These are phyloP conservation scores for Theodoxus fluviatilis DNA, from an alignment of 2,888 invertebrate genomes.

Conservation along the genomic window DNA sequence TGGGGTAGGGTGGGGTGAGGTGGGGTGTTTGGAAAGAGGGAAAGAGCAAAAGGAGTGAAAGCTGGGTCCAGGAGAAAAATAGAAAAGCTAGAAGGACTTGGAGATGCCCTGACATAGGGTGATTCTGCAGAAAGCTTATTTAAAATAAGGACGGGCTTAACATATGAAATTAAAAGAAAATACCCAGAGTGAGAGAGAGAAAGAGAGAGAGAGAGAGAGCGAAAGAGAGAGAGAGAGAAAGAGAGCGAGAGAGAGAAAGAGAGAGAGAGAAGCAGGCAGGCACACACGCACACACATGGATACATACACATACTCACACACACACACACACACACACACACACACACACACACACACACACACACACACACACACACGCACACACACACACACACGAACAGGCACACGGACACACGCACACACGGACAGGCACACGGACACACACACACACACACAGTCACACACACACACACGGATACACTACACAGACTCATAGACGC, in stretches of 20 bases:
- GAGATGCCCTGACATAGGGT: no score
- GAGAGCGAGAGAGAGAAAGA: slow-evolving; percentile 10
- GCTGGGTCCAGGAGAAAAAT: no score
- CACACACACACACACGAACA: slow-evolving; percentile 4
- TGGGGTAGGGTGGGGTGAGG: no score
- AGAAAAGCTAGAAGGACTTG: no score
- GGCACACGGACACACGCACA: neutral
- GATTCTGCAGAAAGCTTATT: no score
- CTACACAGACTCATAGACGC: slow-evolving; percentile 11
- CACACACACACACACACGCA: slow-evolving; percentile 2
- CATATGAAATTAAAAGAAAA: no score
- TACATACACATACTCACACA: slow-evolving; percentile 4
- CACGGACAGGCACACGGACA: slow-evolving; percentile 3
- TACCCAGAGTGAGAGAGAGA: neutral
- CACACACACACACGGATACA: slow-evolving; percentile 3
- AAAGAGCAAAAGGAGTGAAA: no score
- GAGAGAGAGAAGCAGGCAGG: slow-evolving; percentile 2
- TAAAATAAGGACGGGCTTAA: no score
- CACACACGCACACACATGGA: neutral
- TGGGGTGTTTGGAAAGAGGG: no score
- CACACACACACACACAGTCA: slow-evolving; percentile 13
- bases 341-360: neutral
- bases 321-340: slow-evolving; percentile 8
- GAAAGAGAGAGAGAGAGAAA: slow-evolving; percentile 10
- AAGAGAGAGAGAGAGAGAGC: neutral